Evolutionary conservation across 2,797 vertebrate species (phyloP).

Genomic region (Gymnoscopelus braueri): DNA sequence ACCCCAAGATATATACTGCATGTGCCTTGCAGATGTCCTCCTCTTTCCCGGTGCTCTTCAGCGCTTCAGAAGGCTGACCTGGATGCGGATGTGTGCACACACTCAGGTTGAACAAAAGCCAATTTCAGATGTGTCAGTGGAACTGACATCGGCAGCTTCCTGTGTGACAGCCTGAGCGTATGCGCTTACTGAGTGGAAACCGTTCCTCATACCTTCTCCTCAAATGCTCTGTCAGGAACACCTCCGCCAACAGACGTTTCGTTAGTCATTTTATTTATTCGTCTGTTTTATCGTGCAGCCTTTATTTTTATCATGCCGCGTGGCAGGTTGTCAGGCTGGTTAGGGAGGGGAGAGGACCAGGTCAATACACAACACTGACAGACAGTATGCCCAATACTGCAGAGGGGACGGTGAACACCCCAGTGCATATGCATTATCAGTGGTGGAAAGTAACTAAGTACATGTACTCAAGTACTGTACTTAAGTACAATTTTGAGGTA

Average conservation of each 20-base stretch:
- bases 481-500: no score
- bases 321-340: no score
- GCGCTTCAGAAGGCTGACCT: slow-evolving; percentile 48
- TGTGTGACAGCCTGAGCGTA: slow-evolving; percentile 71
- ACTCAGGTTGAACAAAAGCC: slow-evolving; percentile 65
- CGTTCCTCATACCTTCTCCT: slow-evolving; percentile 47
- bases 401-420: no score
- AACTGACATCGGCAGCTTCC: slow-evolving; percentile 63
- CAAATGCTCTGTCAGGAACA: slow-evolving; percentile 41
- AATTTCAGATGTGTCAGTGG: slow-evolving; percentile 76
- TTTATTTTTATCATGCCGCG: no score
- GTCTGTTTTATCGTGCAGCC: no score
- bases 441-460: no score
- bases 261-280: slow-evolving; percentile 14
- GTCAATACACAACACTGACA: no score
- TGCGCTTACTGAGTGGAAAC: slow-evolving; percentile 66
- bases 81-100: slow-evolving; percentile 47
- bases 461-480: no score
- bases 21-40: not conserved
- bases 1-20: no score
- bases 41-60: slow-evolving; percentile 30
- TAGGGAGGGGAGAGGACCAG: no score
- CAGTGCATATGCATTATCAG: no score
- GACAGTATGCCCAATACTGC: no score
- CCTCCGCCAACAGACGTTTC: not conserved